A percentile compares a stretch with the other conserved stretches of the same genome.
Conservation (phyloP, 2,888 invertebrate genomes). For the Pseudococcus viburni region DNA sequence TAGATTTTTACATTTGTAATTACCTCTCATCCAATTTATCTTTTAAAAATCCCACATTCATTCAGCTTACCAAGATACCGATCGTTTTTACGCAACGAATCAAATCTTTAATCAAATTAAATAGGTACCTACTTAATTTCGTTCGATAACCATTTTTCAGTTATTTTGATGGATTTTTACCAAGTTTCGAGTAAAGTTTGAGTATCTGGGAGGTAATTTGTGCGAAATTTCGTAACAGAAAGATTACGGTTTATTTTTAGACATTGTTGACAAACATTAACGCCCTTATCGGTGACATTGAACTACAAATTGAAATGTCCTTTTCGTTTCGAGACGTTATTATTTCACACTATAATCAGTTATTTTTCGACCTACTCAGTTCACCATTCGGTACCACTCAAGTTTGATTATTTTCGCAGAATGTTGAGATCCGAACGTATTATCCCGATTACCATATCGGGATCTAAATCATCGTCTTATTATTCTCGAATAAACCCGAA, state of each 20-base stretch:
- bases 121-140: neutral
- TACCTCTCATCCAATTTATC: neutral
- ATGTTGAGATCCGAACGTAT: neutral
- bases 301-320: neutral
- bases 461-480: neutral
- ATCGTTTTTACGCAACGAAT: too few relatives aligned
- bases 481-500: slow-evolving; percentile 25
- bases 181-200: neutral
- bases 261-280: slow-evolving; percentile 7
- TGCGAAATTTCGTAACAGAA: neutral
- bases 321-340: neutral
- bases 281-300: slow-evolving; percentile 8
- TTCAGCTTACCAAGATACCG: neutral
- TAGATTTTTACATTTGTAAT: neutral
- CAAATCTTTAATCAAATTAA: too few relatives aligned
- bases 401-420: neutral
- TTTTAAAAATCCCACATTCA: neutral
- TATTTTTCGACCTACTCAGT: neutral
- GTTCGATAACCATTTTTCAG: neutral
- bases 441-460: neutral
- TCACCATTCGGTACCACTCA: too few relatives aligned
- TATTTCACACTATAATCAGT: neutral
- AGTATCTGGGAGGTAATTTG: neutral
- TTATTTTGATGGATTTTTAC: neutral
- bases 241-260: neutral